Percentiles rank a stretch among this genome's conserved stretches.
These are phyloP conservation scores for Vulpes vulpes DNA, from an alignment of 2,113 vertebrate genomes.

Conservation along the genomic window DNA sequence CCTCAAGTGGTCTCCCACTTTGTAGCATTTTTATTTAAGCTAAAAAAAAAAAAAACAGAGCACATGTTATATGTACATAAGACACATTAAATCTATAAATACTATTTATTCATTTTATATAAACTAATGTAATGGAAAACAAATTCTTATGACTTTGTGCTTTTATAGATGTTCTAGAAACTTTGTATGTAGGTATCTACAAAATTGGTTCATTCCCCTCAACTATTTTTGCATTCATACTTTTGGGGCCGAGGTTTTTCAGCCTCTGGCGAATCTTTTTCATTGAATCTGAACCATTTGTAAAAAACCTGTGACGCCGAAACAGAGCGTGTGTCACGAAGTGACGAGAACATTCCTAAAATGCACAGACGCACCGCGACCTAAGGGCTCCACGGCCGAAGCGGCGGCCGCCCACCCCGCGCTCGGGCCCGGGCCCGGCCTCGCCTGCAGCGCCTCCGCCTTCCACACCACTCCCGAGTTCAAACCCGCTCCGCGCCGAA, in stretches of 20 bases:
- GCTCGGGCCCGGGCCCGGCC: neutral
- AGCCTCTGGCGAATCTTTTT: slow-evolving; percentile 67
- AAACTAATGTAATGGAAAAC: slow-evolving; percentile 84
- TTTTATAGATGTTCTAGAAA: slow-evolving; percentile 87
- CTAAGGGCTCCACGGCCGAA: slow-evolving; percentile 75
- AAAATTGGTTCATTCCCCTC: slow-evolving; percentile 73
- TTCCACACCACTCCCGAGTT: neutral
- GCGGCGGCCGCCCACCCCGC: neutral
- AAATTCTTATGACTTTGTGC: slow-evolving; percentile 86
- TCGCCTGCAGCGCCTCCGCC: neutral
- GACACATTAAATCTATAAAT: slow-evolving; percentile 83
- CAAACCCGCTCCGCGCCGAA: neutral
- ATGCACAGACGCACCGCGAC: slow-evolving; percentile 48
- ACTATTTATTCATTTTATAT: slow-evolving; percentile 89
- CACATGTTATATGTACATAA: slow-evolving; percentile 85
- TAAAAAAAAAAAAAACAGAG: slow-evolving; percentile 78
- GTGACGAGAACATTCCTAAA: slow-evolving; percentile 72
- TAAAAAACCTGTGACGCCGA: slow-evolving; percentile 66
- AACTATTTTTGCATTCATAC: slow-evolving; percentile 74
- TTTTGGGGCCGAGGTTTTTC: slow-evolving; percentile 61
- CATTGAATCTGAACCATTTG: slow-evolving; percentile 72
- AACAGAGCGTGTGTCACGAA: slow-evolving; percentile 54
- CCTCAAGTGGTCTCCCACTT: slow-evolving; percentile 70
- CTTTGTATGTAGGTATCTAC: slow-evolving; percentile 81
- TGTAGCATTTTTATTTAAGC: slow-evolving; percentile 83